phyloP scores from a whole-genome alignment of 2,888 invertebrate genomes.

The Aplocera efformata region DNA sequence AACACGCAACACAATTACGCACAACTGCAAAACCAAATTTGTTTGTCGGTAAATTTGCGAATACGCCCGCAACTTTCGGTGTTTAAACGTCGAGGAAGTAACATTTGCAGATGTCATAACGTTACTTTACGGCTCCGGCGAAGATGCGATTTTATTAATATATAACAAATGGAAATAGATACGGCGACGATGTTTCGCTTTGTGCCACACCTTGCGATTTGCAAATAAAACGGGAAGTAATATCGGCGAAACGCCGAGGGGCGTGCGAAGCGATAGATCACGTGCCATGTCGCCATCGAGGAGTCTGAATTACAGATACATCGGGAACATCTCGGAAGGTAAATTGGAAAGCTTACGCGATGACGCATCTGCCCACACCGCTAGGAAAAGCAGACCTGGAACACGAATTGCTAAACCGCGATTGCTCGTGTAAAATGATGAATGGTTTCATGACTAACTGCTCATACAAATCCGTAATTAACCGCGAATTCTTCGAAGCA shows the following conservation, averaged over 20 bases:
- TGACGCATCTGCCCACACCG: constrained; percentile 8
- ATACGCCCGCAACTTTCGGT: constrained; percentile 45
- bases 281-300: constrained; percentile 6
- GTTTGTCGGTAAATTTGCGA: constrained; percentile 39
- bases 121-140: constrained; percentile 31
- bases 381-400: neutral
- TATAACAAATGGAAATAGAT: constrained; percentile 33
- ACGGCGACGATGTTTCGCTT: constrained; percentile 18
- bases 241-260: constrained; percentile 7
- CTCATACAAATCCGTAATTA: constrained; percentile 1
- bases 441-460: constrained; percentile 8
- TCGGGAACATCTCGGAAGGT: constrained; percentile 17
- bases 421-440: constrained; percentile 4
- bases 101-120: constrained; percentile 38
- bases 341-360: constrained; percentile 8
- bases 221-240: constrained; percentile 7
- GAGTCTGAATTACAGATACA: neutral
- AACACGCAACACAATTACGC: constrained; percentile 9
- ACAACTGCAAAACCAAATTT: constrained; percentile 31
- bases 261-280: constrained; percentile 4
- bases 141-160: constrained; percentile 35
- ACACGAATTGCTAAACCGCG: constrained; percentile 6
- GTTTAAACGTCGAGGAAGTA: constrained; percentile 42
- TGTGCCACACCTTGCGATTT: constrained; percentile 14
- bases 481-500: neutral